A percentile compares a stretch with the other conserved stretches of the same genome.
These are phyloP conservation scores for Sarcophilus harrisii DNA, from an alignment of 2,797 vertebrate species.

Conservation along the genomic window DNA sequence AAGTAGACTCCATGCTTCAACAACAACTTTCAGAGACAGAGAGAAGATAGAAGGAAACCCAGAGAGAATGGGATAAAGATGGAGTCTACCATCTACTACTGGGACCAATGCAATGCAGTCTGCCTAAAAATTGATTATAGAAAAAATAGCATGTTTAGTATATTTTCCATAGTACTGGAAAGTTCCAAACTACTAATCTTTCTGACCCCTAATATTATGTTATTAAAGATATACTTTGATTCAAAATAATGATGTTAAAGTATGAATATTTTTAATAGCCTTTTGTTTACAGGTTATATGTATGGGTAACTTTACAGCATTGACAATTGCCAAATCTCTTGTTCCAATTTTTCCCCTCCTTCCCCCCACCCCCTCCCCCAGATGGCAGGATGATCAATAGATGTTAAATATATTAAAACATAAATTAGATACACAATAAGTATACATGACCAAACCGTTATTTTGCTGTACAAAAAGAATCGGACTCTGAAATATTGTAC, in stretches of 20 bases:
- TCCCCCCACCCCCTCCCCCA: too few relatives aligned
- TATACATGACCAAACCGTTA: too few relatives aligned
- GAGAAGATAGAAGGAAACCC: slow-evolving; percentile 86
- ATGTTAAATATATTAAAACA: too few relatives aligned
- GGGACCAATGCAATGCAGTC: slow-evolving; percentile 87
- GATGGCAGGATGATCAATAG: too few relatives aligned
- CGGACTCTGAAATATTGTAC: too few relatives aligned
- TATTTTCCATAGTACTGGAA: background rate
- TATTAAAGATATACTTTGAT: background rate
- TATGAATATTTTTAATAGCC: background rate
- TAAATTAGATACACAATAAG: too few relatives aligned
- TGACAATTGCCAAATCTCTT: too few relatives aligned
- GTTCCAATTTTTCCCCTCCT: too few relatives aligned
- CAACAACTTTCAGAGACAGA: slow-evolving; percentile 89
- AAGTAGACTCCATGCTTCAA: slow-evolving; percentile 84
- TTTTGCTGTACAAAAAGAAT: too few relatives aligned
- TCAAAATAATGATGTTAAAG: background rate
- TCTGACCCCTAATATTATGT: background rate
- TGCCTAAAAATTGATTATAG: background rate
- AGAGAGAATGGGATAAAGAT: slow-evolving; percentile 92
- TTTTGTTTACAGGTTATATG: too few relatives aligned
- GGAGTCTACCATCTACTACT: slow-evolving; percentile 81
- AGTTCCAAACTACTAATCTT: background rate
- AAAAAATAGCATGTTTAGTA: background rate
- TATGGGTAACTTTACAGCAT: too few relatives aligned